Conservation (phyloP, 1,140 invertebrate genomes). For the Oryzaephilus surinamensis region DNA sequence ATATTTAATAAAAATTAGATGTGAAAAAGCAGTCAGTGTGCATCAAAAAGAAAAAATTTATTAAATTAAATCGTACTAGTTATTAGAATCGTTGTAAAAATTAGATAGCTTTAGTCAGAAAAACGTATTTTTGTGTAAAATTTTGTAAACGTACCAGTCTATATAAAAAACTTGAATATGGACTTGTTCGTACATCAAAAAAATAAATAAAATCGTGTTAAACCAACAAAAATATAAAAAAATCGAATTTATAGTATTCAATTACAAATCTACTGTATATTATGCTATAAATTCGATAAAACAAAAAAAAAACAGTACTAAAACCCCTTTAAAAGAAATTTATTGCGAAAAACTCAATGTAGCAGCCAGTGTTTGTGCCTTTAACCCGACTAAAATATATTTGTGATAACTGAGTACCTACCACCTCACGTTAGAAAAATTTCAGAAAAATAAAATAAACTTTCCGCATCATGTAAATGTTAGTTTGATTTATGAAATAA, state of each 20-base stretch:
- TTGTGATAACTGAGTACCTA: constrained; percentile 32
- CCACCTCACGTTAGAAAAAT: constrained; percentile 28
- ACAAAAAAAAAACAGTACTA: constrained; percentile 10
- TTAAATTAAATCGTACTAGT: constrained; percentile 12
- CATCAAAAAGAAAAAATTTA: constrained; percentile 10
- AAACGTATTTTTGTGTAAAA: too few relatives aligned
- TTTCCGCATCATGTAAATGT: constrained; percentile 21
- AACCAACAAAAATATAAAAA: too few relatives aligned
- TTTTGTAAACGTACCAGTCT: too few relatives aligned
- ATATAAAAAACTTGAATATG: too few relatives aligned
- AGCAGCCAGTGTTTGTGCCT: constrained; percentile 32
- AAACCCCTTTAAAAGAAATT: too few relatives aligned
- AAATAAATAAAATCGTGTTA: too few relatives aligned
- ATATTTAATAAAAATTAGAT: too few relatives aligned
- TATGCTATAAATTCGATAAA: too few relatives aligned
- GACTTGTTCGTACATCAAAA: too few relatives aligned
- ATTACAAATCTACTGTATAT: too few relatives aligned
- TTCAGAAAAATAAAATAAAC: constrained; percentile 25
- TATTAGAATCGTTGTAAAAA: constrained; percentile 15
- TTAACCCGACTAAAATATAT: constrained; percentile 31
- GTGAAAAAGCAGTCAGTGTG: constrained; percentile 11
- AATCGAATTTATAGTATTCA: too few relatives aligned
- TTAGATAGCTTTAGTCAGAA: too few relatives aligned
- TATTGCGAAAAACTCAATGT: constrained; percentile 19
- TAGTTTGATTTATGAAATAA: constrained; percentile 2